These are phyloP conservation scores for Drosophila micromelanica DNA, from an alignment of 1,140 invertebrate genomes.

Conservation along the genomic window DNA sequence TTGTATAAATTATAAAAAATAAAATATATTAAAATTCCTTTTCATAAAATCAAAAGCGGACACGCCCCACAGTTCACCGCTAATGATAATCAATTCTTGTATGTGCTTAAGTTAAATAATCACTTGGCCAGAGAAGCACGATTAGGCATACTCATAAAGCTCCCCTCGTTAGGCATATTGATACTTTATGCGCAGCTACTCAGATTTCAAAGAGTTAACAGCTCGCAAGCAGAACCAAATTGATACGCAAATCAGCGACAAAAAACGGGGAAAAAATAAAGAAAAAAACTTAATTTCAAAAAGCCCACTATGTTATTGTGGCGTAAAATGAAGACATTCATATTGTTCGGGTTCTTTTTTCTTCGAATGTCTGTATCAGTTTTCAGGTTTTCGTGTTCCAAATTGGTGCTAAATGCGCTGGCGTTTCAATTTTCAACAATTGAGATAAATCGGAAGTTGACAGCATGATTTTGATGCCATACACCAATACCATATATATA, in stretches of 20 bases:
- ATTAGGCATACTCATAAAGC: not conserved
- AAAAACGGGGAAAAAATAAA: slow-evolving; percentile 20
- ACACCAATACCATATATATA: slow-evolving; percentile 15
- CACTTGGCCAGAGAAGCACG: not conserved
- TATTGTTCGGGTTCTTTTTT: slow-evolving; percentile 29
- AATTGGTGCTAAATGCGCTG: slow-evolving; percentile 81
- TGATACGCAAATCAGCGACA: slow-evolving; percentile 46
- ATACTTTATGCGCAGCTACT: slow-evolving; percentile 38
- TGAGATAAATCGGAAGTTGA: slow-evolving; percentile 83
- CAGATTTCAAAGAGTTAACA: slow-evolving; percentile 77
- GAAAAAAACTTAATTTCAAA: slow-evolving; percentile 22
- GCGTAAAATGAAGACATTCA: slow-evolving; percentile 72
- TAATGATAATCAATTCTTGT: too few species aligned
- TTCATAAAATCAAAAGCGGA: too few species aligned
- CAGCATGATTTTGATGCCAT: slow-evolving; percentile 40
- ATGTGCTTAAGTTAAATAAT: not conserved
- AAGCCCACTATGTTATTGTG: slow-evolving; percentile 23
- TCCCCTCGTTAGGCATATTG: slow-evolving; percentile 24
- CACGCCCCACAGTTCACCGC: too few species aligned
- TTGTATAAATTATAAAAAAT: too few species aligned
- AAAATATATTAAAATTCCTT: too few species aligned
- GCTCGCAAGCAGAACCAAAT: slow-evolving; percentile 37
- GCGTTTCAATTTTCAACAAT: slow-evolving; percentile 82
- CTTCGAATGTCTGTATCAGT: slow-evolving; percentile 50
- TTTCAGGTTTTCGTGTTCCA: slow-evolving; percentile 71